Evolutionary conservation across 2,797 vertebrate species (phyloP).

Genomic region (Yasuhikotakia modesta): DNA sequence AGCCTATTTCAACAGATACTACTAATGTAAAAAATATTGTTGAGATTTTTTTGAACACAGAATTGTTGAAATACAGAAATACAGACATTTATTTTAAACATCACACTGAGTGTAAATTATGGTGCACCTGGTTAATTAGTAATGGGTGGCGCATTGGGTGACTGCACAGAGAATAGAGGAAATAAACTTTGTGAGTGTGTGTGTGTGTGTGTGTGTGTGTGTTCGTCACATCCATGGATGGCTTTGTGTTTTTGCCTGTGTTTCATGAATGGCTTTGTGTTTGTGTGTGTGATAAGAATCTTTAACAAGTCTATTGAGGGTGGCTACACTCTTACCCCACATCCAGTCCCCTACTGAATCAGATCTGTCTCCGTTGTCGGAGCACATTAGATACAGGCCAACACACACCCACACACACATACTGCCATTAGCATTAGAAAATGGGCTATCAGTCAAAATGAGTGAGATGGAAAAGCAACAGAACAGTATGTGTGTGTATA

Average conservation of each 20-base stretch:
- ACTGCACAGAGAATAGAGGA: conserved; percentile 35
- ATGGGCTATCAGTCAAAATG: conserved; percentile 99
- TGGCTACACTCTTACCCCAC: conserved; percentile 93
- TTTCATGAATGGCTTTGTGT: conserved; percentile 46
- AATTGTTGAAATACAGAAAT: conserved; percentile 14
- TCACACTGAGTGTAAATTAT: background rate
- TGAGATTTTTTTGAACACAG: conserved; percentile 5
- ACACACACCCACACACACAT: conserved; percentile 23
- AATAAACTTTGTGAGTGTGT: conserved; percentile 7
- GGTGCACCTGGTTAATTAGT: conserved; percentile 32
- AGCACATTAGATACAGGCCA: conserved; percentile 96
- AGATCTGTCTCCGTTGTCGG: conserved; percentile 99
- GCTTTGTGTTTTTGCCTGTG: conserved; percentile 23
- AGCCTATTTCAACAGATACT: background rate
- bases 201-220: background rate
- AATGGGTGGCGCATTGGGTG: conserved; percentile 39
- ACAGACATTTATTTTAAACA: background rate
- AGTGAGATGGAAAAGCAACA: conserved; percentile 65
- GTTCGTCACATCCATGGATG: conserved; percentile 2
- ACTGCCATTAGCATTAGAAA: conserved; percentile 96
- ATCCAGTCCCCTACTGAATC: conserved; percentile 97
- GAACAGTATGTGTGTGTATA: conserved; percentile 10
- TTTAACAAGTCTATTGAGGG: conserved; percentile 95
- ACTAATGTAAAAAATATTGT: background rate
- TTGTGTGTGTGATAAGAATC: conserved; percentile 83